A percentile compares a stretch with the other conserved stretches of the same genome.
Evolutionary conservation across 1,140 invertebrate genomes (phyloP).

Genomic region (Panagrolaimus sp.): DNA sequence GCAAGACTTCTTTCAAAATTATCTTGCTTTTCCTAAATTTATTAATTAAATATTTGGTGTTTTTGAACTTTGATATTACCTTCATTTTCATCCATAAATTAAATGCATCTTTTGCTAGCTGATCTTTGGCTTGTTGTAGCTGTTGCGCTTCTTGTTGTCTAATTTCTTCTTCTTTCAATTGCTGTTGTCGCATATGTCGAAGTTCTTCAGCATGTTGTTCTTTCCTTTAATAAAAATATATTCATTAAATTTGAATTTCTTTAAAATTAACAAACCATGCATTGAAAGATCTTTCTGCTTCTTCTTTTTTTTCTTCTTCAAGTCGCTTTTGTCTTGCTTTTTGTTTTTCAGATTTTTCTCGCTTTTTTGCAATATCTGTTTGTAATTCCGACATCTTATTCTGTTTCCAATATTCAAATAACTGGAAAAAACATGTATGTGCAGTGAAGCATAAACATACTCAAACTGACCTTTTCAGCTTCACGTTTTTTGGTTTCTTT

Average conservation of each 20-base stretch:
- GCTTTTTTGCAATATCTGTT: conserved; percentile 8
- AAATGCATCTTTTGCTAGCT: conserved; percentile 5
- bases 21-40: conserved; percentile 5
- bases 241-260: background rate
- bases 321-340: background rate
- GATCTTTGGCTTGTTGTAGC: background rate
- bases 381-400: background rate
- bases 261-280: conserved; percentile 2
- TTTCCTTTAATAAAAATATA: background rate
- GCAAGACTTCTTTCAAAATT: conserved; percentile 4
- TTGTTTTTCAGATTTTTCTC: background rate
- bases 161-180: background rate
- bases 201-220: background rate
- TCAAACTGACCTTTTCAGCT: conserved; percentile 6
- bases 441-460: too few relatives aligned
- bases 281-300: background rate
- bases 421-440: background rate
- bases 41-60: background rate
- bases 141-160: background rate
- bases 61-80: background rate
- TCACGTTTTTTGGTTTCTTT: conserved; percentile 10
- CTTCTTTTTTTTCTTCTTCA: background rate
- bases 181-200: background rate
- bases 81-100: conserved; percentile 15
- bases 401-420: conserved; percentile 6